Evolutionary conservation across 1,140 invertebrate species (phyloP).

Genomic region (Drosophila elegans): DNA sequence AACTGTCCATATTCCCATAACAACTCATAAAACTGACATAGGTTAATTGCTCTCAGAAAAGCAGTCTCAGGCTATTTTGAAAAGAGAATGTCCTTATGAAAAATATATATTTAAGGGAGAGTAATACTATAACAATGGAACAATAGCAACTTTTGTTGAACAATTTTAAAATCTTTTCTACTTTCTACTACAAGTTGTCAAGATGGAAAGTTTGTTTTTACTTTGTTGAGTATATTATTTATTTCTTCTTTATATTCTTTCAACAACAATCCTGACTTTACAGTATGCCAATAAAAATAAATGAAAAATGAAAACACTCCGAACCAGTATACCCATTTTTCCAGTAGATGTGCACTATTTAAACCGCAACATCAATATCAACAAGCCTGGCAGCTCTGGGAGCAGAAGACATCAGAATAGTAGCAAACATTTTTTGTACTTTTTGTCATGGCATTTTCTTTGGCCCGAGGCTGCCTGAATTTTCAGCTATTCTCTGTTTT

Average conservation of each 20-base stretch:
- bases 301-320: too few relatives aligned
- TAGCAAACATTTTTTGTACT: slow-evolving; percentile 23
- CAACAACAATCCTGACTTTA: too few relatives aligned
- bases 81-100: too few relatives aligned
- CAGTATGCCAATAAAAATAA: too few relatives aligned
- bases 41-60: slow-evolving; percentile 1
- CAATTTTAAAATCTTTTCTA: too few relatives aligned
- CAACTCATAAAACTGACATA: neutral
- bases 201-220: too few relatives aligned
- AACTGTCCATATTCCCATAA: slow-evolving; percentile 7
- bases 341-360: slow-evolving; percentile 18
- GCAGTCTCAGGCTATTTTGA: neutral
- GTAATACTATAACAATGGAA: neutral
- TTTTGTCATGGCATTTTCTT: slow-evolving; percentile 62
- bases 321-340: slow-evolving; percentile 1
- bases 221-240: too few relatives aligned
- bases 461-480: slow-evolving; percentile 45
- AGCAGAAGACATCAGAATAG: slow-evolving; percentile 11
- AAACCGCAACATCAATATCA: slow-evolving; percentile 39
- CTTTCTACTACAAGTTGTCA: too few relatives aligned
- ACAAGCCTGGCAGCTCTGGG: neutral
- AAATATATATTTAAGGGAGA: neutral
- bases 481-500: slow-evolving; percentile 5
- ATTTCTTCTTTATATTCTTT: too few relatives aligned
- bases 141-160: neutral